Evolutionary conservation across 2,888 invertebrate genomes (phyloP).

Genomic region (Synanthedon myopaeformis): DNA sequence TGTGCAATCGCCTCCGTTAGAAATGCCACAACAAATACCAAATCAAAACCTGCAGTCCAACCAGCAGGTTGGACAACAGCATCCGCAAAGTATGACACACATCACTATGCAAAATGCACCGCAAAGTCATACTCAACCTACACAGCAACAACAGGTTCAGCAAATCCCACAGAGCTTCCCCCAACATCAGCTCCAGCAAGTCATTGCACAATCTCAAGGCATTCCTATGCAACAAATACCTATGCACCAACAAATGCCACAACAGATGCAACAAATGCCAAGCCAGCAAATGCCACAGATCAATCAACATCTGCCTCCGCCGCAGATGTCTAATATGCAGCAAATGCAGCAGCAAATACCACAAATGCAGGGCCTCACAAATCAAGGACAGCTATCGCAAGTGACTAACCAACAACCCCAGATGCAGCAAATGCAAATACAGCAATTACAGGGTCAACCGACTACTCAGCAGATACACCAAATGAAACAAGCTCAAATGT

Average conservation of each 20-base stretch:
- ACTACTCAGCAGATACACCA: slow-evolving; percentile 61
- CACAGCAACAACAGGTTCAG: slow-evolving; percentile 61
- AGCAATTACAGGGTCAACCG: slow-evolving; percentile 59
- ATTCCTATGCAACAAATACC: slow-evolving; percentile 66
- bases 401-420: slow-evolving; percentile 59
- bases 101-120: slow-evolving; percentile 58
- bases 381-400: slow-evolving; percentile 58
- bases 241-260: slow-evolving; percentile 65
- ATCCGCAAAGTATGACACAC: slow-evolving; percentile 66
- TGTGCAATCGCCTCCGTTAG: slow-evolving; percentile 64
- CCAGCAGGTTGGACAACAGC: slow-evolving; percentile 59
- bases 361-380: slow-evolving; percentile 60
- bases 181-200: slow-evolving; percentile 65
- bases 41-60: slow-evolving; percentile 50
- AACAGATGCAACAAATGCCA: slow-evolving; percentile 66
- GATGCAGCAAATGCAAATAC: slow-evolving; percentile 67
- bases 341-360: slow-evolving; percentile 66
- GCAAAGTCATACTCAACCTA: slow-evolving; percentile 43
- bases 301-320: slow-evolving; percentile 57
- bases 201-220: slow-evolving; percentile 60
- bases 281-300: slow-evolving; percentile 68
- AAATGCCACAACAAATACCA: slow-evolving; percentile 64
- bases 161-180: slow-evolving; percentile 68
- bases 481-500: slow-evolving; percentile 63
- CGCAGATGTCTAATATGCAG: slow-evolving; percentile 59